Base-by-base conservation (phyloP, 2,888 invertebrate genomes). In the Fissipunctia ypsillon region DNA sequence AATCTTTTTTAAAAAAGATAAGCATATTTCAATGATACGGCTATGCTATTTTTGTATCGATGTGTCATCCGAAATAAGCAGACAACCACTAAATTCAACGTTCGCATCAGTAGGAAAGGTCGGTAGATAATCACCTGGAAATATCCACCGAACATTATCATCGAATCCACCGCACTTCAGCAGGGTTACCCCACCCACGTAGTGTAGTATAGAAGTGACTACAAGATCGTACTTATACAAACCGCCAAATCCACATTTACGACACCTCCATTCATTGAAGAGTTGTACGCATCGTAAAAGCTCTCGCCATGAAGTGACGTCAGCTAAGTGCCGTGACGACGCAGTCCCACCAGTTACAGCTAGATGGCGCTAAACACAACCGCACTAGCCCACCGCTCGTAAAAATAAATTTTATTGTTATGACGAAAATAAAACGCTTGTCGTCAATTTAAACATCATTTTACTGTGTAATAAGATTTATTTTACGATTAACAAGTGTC, bases 401-500 rank as follows among this genome's bases (percentile, higher is more conserved):
- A 96, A 96, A 96, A 96, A 95, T 95, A 95, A 96, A 96, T 95
- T 96, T 96, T 96, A 96, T 96, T 96, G 96, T 96, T 96, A 96
- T 96, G 95, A 95, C 93, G 95, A 95, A 95, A 96, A 96, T 96
- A 96, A 96, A 96, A 96, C 96, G 95, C 95, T 95, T 95, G 96
- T 95, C 96, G 94, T 96, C 96, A 95, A 96, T 96, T 96, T 96
- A 95, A 96, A 96, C 95, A 95, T 95, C 92, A 96, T 95, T 96
- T 96, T 93, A 96, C 93, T 94, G 93, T 93, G 95, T 94, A 95
- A 95, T 96, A 96, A 96, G 96, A 95, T 96, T 96, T 96, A 96
- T 96, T 96, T 96, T 96, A 96, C 91, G 95, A 95, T 95, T 96
- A 95, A 96, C 95, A 96, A 96, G 95, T 94, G 94, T 95, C 95